phyloP scores from a whole-genome alignment of 2,888 invertebrate genomes.

The Drosophila imparisetae region DNA sequence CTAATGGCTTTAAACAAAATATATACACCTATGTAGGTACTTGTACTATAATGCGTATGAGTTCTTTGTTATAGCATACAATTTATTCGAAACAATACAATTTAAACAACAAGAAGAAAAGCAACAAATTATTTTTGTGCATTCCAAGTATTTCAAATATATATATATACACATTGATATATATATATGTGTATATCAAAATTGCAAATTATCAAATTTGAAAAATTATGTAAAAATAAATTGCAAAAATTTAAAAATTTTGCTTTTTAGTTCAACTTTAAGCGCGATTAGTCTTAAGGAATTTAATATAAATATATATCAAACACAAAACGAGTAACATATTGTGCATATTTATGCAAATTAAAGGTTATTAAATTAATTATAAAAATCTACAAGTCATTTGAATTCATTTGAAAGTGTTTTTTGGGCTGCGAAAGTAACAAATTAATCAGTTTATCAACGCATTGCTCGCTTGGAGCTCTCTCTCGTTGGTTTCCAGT shows the following conservation, averaged over 20 bases:
- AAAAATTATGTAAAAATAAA: slow-evolving; percentile 12
- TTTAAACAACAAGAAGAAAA: slow-evolving; percentile 27
- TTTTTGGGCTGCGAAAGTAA: background rate
- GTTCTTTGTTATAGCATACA: slow-evolving; percentile 58
- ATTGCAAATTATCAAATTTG: slow-evolving; percentile 11
- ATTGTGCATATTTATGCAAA: slow-evolving; percentile 73
- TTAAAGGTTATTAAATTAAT: slow-evolving; percentile 67
- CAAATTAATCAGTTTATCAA: no score
- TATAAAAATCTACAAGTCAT: slow-evolving; percentile 29
- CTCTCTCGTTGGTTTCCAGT: slow-evolving; percentile 21
- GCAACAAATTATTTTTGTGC: slow-evolving; percentile 66
- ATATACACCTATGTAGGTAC: slow-evolving; percentile 37
- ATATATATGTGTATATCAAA: slow-evolving; percentile 41
- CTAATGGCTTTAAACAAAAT: slow-evolving; percentile 73
- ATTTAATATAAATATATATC: slow-evolving; percentile 37
- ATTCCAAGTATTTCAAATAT: slow-evolving; percentile 78
- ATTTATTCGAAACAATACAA: slow-evolving; percentile 45
- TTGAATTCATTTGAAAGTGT: background rate
- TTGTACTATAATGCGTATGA: slow-evolving; percentile 33
- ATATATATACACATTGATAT: slow-evolving; percentile 41
- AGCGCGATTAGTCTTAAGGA: slow-evolving; percentile 61
- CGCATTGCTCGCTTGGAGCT: background rate
- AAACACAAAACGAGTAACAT: slow-evolving; percentile 49
- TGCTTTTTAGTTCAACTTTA: slow-evolving; percentile 61
- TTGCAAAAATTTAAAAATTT: slow-evolving; percentile 34